Percentiles rank a stretch among this genome's conserved stretches.
Conservation (phyloP, 2,888 invertebrate genomes). For the Mermis nigrescens region DNA sequence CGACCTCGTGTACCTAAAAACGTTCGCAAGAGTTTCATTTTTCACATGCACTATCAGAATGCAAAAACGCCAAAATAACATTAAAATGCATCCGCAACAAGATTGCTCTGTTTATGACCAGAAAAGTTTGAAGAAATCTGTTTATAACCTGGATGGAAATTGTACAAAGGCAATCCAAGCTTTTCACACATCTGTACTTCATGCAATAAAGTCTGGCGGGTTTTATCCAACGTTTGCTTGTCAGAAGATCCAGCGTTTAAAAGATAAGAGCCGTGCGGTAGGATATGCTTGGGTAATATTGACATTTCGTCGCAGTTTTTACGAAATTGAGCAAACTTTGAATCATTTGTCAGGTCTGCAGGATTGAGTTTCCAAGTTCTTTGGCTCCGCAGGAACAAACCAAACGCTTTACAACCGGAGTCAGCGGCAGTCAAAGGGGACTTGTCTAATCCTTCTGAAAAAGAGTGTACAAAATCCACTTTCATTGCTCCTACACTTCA, state of each 20-base stretch:
- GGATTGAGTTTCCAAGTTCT: slow-evolving; percentile 24
- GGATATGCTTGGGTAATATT: background rate
- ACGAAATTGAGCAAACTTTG: background rate
- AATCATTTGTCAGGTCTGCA: slow-evolving; percentile 18
- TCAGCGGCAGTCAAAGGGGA: slow-evolving; percentile 31
- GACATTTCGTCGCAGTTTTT: background rate
- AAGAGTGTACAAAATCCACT: no score
- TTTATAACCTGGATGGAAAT: slow-evolving; percentile 37
- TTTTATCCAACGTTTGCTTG: slow-evolving; percentile 32
- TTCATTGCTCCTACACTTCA: no score
- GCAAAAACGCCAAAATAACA: no score
- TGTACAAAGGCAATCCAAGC: slow-evolving; percentile 36
- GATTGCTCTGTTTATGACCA: no score
- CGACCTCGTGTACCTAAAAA: no score
- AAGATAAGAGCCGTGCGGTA: slow-evolving; percentile 35
- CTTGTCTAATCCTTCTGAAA: slow-evolving; percentile 31
- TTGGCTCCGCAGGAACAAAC: slow-evolving; percentile 31
- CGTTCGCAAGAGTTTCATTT: no score
- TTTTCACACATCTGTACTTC: slow-evolving; percentile 37
- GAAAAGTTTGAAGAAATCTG: slow-evolving; percentile 20
- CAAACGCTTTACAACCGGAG: slow-evolving; percentile 33
- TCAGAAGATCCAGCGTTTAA: slow-evolving; percentile 38
- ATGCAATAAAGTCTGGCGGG: slow-evolving; percentile 34
- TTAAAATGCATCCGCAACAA: no score
- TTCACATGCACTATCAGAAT: no score